Percentiles rank a stretch among this genome's conserved stretches.
Conservation (phyloP, 1,140 invertebrate species). For the Pseudomyrmex flavicornis region DNA sequence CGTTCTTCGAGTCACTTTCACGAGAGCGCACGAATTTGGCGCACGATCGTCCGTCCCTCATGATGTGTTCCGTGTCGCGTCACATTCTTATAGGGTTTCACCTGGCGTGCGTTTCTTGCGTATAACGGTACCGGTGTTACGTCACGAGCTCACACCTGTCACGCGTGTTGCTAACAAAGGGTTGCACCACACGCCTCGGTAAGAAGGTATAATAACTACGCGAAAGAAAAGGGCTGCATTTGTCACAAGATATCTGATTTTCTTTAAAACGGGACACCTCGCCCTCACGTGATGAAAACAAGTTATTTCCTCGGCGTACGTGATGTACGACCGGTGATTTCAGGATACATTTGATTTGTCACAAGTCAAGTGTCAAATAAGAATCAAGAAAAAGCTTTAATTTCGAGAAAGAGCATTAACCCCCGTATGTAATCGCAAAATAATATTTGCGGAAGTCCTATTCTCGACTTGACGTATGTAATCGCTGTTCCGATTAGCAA, state of each 20-base stretch:
- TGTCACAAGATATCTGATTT: constrained; percentile 79
- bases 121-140: constrained; percentile 81
- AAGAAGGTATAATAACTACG: constrained; percentile 63
- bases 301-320: constrained; percentile 17
- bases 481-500: constrained; percentile 35
- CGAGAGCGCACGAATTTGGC: constrained; percentile 73
- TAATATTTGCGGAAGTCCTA: constrained; percentile 15
- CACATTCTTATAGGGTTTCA: constrained; percentile 77
- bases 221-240: constrained; percentile 45
- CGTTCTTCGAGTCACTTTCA: constrained; percentile 77
- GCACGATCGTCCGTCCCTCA: constrained; percentile 44
- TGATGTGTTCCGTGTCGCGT: constrained; percentile 55
- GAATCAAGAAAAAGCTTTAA: neutral
- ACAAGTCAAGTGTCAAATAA: too few species aligned
- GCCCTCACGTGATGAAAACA: constrained; percentile 12
- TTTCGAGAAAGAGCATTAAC: neutral
- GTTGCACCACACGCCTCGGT: constrained; percentile 64
- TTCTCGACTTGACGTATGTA: constrained; percentile 6
- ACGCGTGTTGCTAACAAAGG: constrained; percentile 75
- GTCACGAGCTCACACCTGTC: constrained; percentile 80
- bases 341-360: neutral
- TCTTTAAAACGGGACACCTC: constrained; percentile 66
- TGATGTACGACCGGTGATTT: constrained; percentile 24
- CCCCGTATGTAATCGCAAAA: neutral
- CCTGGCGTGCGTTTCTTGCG: constrained; percentile 53